These are phyloP conservation scores for Macrochelys suwanniensis DNA, from an alignment of 2,797 vertebrate species.

Conservation along the genomic window DNA sequence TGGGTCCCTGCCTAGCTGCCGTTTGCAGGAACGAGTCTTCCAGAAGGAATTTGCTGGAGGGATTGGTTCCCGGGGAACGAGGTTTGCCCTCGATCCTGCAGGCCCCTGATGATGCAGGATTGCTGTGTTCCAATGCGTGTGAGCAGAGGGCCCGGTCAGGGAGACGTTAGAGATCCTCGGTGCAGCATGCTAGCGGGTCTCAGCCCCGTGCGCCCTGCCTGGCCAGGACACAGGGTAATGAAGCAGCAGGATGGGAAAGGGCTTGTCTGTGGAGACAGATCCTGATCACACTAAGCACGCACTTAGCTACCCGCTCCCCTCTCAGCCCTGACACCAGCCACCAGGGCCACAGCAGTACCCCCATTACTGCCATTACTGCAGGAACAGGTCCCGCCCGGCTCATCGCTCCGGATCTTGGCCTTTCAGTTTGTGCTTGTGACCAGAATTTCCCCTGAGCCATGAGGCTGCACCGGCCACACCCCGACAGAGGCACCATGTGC, in stretches of 20 bases:
- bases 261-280: background rate
- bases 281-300: background rate
- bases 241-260: background rate
- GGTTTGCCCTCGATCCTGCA: background rate
- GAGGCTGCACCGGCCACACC: background rate
- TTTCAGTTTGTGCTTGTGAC: background rate
- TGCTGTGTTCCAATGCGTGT: background rate
- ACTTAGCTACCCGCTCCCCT: background rate
- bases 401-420: too few species aligned
- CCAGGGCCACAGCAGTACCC: too few species aligned
- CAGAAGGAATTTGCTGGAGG: background rate
- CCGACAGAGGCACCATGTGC: background rate
- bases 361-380: background rate
- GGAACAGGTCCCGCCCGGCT: background rate
- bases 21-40: background rate
- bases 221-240: background rate
- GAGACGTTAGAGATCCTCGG: background rate
- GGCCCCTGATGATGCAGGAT: background rate
- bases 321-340: too few species aligned
- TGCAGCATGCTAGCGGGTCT: too few species aligned
- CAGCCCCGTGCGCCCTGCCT: background rate
- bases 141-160: background rate
- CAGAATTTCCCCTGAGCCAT: background rate
- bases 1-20: background rate
- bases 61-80: background rate